Base-by-base conservation (phyloP, 2,888 invertebrate genomes). In the Perdita meconis region DNA sequence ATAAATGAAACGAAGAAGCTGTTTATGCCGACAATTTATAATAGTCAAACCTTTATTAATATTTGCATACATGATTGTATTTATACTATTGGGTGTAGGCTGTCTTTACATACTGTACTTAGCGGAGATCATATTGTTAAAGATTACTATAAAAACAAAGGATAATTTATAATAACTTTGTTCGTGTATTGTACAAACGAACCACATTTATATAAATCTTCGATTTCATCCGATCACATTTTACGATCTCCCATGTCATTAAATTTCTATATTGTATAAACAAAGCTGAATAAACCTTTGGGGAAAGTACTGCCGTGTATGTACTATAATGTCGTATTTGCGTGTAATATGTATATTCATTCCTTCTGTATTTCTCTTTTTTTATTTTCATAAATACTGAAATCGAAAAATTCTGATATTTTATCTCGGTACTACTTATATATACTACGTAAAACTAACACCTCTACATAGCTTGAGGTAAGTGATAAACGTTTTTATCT, bases 261-360 rank as follows among this genome's bases (percentile, higher is more conserved):
- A 84, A 86, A 90, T 89, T 91, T 90, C 88, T 90, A 89, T 90
- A 89, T 89, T 90, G 90, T 91, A 90, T 89, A 90, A 90, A 90
- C 86, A 86, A 90, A 90, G 86, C 83, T 90, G 88, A 89, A 90
- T 91, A 90, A 91, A 90, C 82, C 87, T 89, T 80, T 90, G 89
- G 90, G 89, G 80, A 89, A 88, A 89, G 82, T 83, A 87, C 74
- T 72, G 38, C 71, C 47, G 69, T 57, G 76, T 76, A 77, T 57
- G 76, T 76, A 77, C 60, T 76, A 64, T 64, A 22, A 64, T 64
- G 60, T 60, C 16, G 47, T 55, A 69, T n/a, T n/a, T n/a, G n/a
- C 50, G 8, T 57, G 56, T 55, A 61, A 22, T 26, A 73, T 59
- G 30, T 51, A 68, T 76, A 56, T 64, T 26, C 50, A 61, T 44